Conservation (phyloP, 1,140 invertebrate genomes). For the Bombus pascuorum region DNA sequence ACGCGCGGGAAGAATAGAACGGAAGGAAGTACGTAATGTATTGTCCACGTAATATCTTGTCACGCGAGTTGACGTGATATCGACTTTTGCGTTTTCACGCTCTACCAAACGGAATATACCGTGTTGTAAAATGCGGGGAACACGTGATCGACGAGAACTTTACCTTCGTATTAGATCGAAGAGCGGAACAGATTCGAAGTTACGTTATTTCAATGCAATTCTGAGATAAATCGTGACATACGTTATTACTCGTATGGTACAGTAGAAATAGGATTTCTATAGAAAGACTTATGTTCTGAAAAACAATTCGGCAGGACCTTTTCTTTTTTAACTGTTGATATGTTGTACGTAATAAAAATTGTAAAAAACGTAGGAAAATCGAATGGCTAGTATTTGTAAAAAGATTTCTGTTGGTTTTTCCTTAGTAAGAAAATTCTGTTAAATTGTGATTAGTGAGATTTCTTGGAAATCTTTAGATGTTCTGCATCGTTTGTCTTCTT, state of each 20-base stretch:
- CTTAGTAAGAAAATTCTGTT: neutral
- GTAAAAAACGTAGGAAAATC: neutral
- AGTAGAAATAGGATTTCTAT: neutral
- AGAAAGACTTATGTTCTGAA: neutral
- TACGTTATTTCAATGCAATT: neutral
- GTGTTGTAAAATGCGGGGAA: slow-evolving; percentile 16
- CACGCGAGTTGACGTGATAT: slow-evolving; percentile 35
- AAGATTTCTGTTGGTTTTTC: neutral
- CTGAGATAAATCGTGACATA: neutral
- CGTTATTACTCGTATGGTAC: neutral
- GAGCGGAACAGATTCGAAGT: neutral
- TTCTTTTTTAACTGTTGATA: neutral
- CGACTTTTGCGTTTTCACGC: slow-evolving; percentile 43
- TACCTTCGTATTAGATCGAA: neutral
- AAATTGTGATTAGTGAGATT: neutral
- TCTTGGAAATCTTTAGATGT: neutral
- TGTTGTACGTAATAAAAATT: neutral
- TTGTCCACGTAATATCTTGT: slow-evolving; percentile 58
- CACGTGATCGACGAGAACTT: slow-evolving; percentile 15
- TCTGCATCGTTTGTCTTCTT: neutral
- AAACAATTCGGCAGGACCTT: neutral
- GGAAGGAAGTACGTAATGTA: slow-evolving; percentile 47
- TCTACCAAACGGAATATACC: slow-evolving; percentile 63
- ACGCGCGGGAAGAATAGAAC: neutral
- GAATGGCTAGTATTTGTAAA: neutral